Evolutionary conservation across 2,888 invertebrate genomes (phyloP).

Genomic region (Hoplodrina blanda): DNA sequence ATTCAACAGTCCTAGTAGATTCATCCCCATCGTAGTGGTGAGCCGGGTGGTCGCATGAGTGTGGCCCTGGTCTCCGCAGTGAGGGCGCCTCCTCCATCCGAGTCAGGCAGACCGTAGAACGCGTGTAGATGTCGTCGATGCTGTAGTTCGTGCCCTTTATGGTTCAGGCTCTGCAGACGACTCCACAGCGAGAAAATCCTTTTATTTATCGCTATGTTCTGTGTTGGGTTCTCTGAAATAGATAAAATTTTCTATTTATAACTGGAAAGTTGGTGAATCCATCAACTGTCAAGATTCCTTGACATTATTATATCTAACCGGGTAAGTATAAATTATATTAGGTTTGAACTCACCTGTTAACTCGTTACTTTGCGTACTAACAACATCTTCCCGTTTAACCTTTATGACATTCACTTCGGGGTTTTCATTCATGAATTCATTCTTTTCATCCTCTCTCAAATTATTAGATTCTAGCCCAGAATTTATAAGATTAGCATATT

Average conservation of each 20-base stretch:
- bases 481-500: conserved; percentile 61
- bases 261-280: not conserved
- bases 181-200: conserved; percentile 87
- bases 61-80: conserved; percentile 85
- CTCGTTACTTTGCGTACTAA: conserved; percentile 63
- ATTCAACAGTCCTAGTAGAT: conserved; percentile 48
- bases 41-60: conserved; percentile 86
- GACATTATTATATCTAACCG: not conserved
- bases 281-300: not conserved
- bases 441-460: conserved; percentile 63
- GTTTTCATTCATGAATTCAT: conserved; percentile 67
- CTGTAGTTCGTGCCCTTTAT: conserved; percentile 84
- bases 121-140: conserved; percentile 84
- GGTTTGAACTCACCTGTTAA: conserved; percentile 65
- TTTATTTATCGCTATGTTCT: conserved; percentile 78
- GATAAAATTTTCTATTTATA: not conserved
- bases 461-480: conserved; percentile 64
- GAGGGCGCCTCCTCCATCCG: conserved; percentile 75
- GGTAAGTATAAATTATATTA: not conserved
- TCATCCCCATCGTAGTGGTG: conserved; percentile 87
- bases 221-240: conserved; percentile 72
- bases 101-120: conserved; percentile 82
- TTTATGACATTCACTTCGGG: conserved; percentile 70
- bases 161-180: conserved; percentile 84
- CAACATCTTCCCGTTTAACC: conserved; percentile 75